Percentiles rank a stretch among this genome's conserved stretches.
Conservation (phyloP, 2,797 vertebrate species). For the Arctocebus calabarensis region DNA sequence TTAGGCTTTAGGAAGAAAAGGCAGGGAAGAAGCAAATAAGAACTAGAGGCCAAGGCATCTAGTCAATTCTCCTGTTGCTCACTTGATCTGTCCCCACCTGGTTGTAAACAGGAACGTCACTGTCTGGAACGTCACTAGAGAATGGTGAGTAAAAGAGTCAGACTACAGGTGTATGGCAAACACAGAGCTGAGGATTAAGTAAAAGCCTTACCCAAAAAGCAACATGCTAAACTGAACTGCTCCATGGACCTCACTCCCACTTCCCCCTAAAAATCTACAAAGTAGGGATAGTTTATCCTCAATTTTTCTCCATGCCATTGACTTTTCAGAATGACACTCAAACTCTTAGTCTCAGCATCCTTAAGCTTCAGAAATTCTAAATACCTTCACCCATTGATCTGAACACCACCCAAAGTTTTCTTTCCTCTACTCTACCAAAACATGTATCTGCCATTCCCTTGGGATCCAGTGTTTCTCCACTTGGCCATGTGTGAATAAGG, state of each 20-base stretch:
- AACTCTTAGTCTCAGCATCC: background rate
- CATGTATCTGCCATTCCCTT: background rate
- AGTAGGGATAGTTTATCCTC: background rate
- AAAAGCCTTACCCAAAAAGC: background rate
- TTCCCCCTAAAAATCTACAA: background rate
- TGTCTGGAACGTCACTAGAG: background rate
- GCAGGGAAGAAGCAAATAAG: background rate
- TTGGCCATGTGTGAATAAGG: background rate
- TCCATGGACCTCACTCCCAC: background rate
- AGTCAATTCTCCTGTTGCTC: background rate
- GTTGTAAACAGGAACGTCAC: background rate
- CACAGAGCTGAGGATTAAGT: background rate
- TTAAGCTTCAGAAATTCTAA: conserved; percentile 1
- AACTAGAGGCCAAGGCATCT: background rate
- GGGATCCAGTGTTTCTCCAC: background rate
- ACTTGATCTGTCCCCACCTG: background rate
- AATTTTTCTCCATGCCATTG: background rate
- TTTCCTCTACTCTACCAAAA: background rate
- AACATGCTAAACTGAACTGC: background rate
- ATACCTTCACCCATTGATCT: background rate
- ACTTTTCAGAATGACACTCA: background rate
- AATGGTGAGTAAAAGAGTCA: background rate
- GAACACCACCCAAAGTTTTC: background rate
- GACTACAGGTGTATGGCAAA: background rate
- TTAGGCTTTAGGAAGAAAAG: background rate